Base-by-base conservation (phyloP, 2,113 vertebrate genomes). In the Eurypyga helias region DNA sequence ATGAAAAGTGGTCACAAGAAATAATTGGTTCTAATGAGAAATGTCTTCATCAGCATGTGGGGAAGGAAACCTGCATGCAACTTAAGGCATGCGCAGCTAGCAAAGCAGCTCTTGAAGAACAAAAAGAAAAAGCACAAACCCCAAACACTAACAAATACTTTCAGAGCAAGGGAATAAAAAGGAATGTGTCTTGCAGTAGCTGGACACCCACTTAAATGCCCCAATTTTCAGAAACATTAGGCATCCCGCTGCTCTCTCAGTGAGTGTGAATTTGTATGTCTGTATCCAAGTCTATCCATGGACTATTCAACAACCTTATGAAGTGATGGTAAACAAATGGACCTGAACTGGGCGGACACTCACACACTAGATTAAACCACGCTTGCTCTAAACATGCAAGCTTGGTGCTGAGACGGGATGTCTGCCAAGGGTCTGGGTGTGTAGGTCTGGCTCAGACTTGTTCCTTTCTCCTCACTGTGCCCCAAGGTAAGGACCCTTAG, bases 101-200 rank as follows among this genome's bases (percentile, higher is more conserved):
- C 15, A 67, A 75, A 76, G 5, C 17, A 26, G 10, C 16, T 71
- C 43, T 36, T 60, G 62, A 54, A 55, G 23, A 51, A 51, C 24
- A 38, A n/a, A 23, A 21, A 23, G 28, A 46, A 16, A 13, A 11
- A 8, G 3, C 26, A 73, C 75, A 55, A 25, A 55, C n/a, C 8
- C 12, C 48, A 71, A 91, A 43, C 31, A 21, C 11, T 49, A 52
- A 66, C 17, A 60, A 91, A 57, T 67, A n/a, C n/a, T 54, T 85
- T 67, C n/a, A 76, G 52, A 87, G 69, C 33, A 93, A 61, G 83
- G 26, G 33, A 72, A 43, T 77, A 65, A 38, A 83, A n/a, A 67
- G 24, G 10, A 29, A 11, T n/a, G 2, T 48, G 24, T 60, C 45
- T 55, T 71, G 51, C 34, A 87, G 29, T 77, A 78, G 10, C 60